Base-by-base conservation (phyloP, 2,113 vertebrate genomes). In the Phainopepla nitens region DNA sequence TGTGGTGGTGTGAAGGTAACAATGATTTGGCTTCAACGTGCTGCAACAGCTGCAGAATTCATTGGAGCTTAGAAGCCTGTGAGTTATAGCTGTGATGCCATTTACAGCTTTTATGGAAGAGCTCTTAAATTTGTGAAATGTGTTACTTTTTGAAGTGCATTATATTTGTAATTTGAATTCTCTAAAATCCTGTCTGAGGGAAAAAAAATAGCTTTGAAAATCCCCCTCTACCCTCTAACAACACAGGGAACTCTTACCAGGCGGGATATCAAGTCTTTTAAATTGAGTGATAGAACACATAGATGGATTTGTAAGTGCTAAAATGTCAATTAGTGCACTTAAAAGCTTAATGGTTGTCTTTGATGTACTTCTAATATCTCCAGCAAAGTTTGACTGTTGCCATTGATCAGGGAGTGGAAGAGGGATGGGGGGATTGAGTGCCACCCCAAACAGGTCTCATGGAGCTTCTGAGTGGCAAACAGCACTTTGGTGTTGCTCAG, bases 311-410 rank as follows among this genome's bases (percentile, higher is more conserved):
- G 85, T 94, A 97, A 93, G 92, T 87, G 90, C 94, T 95, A 94
- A 96, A 96, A 95, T 96, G 92, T 96, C 94, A 95, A 81, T 96
- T 94, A 96, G 82, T 93, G 64, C 79, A 90, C 94, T 96, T 97
- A 87, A 95, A 96, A 96, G 96, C 94, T 92, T 96, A 92, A 94
- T 93, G 86, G 71, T 68, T 87, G 42, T 65, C 93, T 96, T 96
- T 97, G 93, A 96, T 96, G 88, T 95, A 60, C 94, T 86, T 96
- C 79, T 96, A 24, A 82, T 96, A 96, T 89, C 90, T 94, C 61
- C 64, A 80, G 85, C 75, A 83, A 96, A 95, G 79, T 96, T 89
- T 92, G 79, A 96, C 91, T 78, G 90, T 93, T 96, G 76, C 88
- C 71, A 86, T 89, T 90, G 88, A 97, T 96, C 64, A 72, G 82